Evolutionary conservation across 2,113 vertebrate species (phyloP), one percentile per base, ranked within the genome.

Genomic region (Psettodes erumei): DNA sequence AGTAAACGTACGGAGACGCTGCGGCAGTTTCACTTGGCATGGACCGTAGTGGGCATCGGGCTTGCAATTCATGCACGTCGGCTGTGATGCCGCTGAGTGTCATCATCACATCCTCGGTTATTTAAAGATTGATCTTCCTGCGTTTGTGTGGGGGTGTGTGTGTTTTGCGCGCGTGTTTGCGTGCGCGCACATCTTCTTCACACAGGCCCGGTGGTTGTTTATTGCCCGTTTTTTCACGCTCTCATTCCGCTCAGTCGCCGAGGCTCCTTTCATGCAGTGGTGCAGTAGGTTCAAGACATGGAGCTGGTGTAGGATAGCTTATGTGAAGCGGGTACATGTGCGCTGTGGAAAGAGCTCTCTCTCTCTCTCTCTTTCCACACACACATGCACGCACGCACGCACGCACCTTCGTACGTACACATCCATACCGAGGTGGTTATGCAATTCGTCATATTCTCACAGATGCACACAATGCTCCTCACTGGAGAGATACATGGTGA

Each of bases 21-120:
- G 93, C 93, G 93, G 92, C 92, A 94, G 77, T 92, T 90, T 78
- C 19, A 83, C 86, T 91, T 88, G 87, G 92, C 89, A 86, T 85
- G 83, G 87, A 90, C 51, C 75, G 66, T 81, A 85, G 79, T 86
- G 79, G 70, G 75, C 66, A 60, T 79, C 64, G 82, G 86, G 84
- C 83, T 90, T 70, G 80, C 79, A 62, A 88, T 82, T 82, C 88
- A 89, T 83, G 89, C 89, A 90, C 89, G 89, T 89, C 85, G 89
- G 76, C 83, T 81, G 35, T 91, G 89, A 91, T 92, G 91, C 88
- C 86, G 79, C 83, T 78, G 89, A 89, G 87, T 91, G 91, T 91
- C 90, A 93, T 88, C 90, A 86, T 89, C 90, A 81, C 89, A 91
- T 91, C 89, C 88, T 89, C 79, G 80, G 90, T 93, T 93, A 91